Base-by-base conservation (phyloP, 92 coral and sea anemone genomes). In the Desmophyllum pertusum region DNA sequence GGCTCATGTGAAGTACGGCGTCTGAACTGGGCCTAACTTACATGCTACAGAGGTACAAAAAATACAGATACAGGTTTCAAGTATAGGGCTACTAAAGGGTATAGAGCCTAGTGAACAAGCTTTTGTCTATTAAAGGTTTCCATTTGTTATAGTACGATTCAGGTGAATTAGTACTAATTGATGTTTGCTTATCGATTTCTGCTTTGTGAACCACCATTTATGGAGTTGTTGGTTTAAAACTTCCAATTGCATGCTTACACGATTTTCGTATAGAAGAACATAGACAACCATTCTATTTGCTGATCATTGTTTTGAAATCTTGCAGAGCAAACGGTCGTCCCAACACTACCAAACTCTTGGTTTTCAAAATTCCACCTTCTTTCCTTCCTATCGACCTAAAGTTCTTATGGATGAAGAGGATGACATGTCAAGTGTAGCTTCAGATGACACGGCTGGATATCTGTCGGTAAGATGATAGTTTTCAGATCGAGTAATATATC, bases 321-420 rank as follows among this genome's bases (percentile, higher is more conserved):
- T 82, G 57, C 75, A 88, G 90, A 84, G 89, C 73, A 92, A 87
- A 75, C 85, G 94, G 55, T 79, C 93, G 7, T 77, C 89, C 10
- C 93, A 90, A 15, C 90, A 94, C 61, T 93, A 95, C 73, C 91
- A 90, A 35, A 91, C 94, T 23, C 83, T 96, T 75, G 94, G 95
- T 30, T 96, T 96, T 84, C 94, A 95, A 14, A 94, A 91, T 84
- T 96, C 98, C 15, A 96, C 98, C 11, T 96, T 96, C 73, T 96
- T 96, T 77, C 98, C 98, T 38, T 94, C 97, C 29, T 96, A 96
- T 64, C 98, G 91, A 87, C 98, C 98, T 6, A 95, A 95, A 46
- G 98, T 96, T 50, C 89, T 92, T 53, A 96, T 96, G 98, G 95
- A 94, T 33, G 98, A 96, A 48, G 90, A 92, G 17, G 93, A 91